Conservation (phyloP, 2,113 vertebrate genomes). For the Serranochromis macrocephalus region DNA sequence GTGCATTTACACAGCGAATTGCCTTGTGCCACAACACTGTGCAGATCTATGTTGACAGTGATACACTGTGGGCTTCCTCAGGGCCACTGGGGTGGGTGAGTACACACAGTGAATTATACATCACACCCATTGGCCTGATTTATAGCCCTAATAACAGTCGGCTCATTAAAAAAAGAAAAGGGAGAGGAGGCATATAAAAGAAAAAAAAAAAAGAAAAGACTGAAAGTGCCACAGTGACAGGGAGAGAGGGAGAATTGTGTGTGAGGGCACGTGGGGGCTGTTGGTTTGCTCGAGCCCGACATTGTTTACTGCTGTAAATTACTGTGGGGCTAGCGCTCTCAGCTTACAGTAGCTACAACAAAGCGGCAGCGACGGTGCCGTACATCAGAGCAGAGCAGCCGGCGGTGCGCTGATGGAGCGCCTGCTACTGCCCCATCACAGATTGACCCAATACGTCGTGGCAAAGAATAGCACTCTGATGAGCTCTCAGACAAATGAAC, state of each 20-base stretch:
- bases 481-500: constrained; percentile 82
- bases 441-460: constrained; percentile 89
- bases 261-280: constrained; percentile 50
- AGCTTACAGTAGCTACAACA: constrained; percentile 86
- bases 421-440: constrained; percentile 63
- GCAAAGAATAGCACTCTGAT: constrained; percentile 81
- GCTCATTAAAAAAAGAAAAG: constrained; percentile 96
- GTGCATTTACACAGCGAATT: not conserved
- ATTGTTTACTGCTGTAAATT: constrained; percentile 98
- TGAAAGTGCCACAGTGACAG: constrained; percentile 59
- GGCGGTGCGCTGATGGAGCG: constrained; percentile 58
- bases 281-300: constrained; percentile 70
- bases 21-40: constrained; percentile 32
- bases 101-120: constrained; percentile 99
- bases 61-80: constrained; percentile 94
- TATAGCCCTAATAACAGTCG: constrained; percentile 99
- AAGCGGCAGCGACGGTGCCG: constrained; percentile 84
- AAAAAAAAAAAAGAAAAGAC: constrained; percentile 50
- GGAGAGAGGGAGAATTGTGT: constrained; percentile 49
- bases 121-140: constrained; percentile 95
- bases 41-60: constrained; percentile 81
- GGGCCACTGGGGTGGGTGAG: constrained; percentile 90
- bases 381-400: constrained; percentile 83
- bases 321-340: constrained; percentile 74
- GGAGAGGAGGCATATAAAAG: constrained; percentile 67